Base-by-base conservation (phyloP, 2,888 invertebrate genomes). In the Orchesellides sinensis region DNA sequence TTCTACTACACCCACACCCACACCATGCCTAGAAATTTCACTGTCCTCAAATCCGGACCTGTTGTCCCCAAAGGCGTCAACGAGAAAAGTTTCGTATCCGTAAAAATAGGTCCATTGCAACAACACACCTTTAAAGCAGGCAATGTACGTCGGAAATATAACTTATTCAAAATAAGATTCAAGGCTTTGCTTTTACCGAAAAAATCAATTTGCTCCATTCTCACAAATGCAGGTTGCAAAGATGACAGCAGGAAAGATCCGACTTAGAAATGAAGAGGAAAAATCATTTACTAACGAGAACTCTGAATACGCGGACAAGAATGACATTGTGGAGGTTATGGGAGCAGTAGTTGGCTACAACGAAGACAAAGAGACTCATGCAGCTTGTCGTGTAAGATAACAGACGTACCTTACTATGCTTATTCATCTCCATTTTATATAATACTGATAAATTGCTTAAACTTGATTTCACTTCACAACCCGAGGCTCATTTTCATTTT, bases 211-310 rank as follows among this genome's bases (percentile, higher is more conserved):
- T 8, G 4, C 8, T 49, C 17, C n/a, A 5, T 49, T 49, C 17
- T 10, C 4, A n/a, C 23, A 1, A 1, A 32, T 2, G 8, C 69
- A 86, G 84, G 84, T 85, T 29, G 54, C 79, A n/a, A 86, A 86
- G 61, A 79, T 82, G 59, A 86, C 86, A 8, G 61, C 19, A 2
- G 86, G 86, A 25, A 86, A 86, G 65, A 69, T 86, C 19, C 75
- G 75, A n/a, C 10, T 86, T 29, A 61, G 84, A 10, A 86, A 86
- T 59, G 84, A 75, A 2, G 83, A 73, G 12, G 84, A 86, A 40
- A 85, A 80, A 25, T 23, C 52, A 0, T 84, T 84, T 61, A 83
- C 56, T 27, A 27, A 49, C 21, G 66, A 47, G 17, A 85, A 85
- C 47, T 83, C 83, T 2, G 54, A 54, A 47, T 77, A 80, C 40